Base-by-base conservation (phyloP, 2,797 vertebrate species). In the Enteromius argenteus region DNA sequence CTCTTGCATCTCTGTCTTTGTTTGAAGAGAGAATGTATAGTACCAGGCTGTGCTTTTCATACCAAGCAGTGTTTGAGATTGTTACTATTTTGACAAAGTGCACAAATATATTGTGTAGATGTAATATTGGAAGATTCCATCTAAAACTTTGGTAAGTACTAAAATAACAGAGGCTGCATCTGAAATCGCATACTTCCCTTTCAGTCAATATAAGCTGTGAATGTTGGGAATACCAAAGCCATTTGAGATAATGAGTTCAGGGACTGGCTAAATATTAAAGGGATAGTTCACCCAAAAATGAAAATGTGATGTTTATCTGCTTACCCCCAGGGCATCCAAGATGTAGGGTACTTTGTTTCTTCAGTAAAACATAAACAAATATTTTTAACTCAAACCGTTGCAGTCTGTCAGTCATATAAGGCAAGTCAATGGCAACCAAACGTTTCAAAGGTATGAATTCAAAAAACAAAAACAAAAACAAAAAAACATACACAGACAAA, bases 1-100 rank as follows among this genome's bases (percentile, higher is more conserved):
- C 75, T 78, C 39, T 44, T 27, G 75, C 58, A 78, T 32, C 75
- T 32, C 15, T 64, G 75, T 62, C 37, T 60, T 64, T 78, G 74
- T 78, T 64, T 78, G 58, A 78, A 78, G 37, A 62, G 30, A 13
- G 42, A 64, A 79, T 66, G 6, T 78, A 32, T 78, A 44, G 58
- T 4, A 64, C 4, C 42, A 64, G 39, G 58, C 15, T 78, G 17
- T 49, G 4, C 10, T 46, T 79, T 78, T 32, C 9, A 78, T 64
- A 46, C 39, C 1, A 11, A 32, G 30, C 76, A 78, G 60, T 62
- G 39, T 27, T 64, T 64, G 58, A 64, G 27, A 66, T 64, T 64
- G 14, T 37, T 68, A 10, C 19, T n/a, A 11, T 23, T 74, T 19
- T 30, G 42, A 44, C 60, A 66, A 66, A 66, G 15, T 46, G 27